Conservation (phyloP, 2,797 vertebrate genomes). For the Leptatherina wallacei region DNA sequence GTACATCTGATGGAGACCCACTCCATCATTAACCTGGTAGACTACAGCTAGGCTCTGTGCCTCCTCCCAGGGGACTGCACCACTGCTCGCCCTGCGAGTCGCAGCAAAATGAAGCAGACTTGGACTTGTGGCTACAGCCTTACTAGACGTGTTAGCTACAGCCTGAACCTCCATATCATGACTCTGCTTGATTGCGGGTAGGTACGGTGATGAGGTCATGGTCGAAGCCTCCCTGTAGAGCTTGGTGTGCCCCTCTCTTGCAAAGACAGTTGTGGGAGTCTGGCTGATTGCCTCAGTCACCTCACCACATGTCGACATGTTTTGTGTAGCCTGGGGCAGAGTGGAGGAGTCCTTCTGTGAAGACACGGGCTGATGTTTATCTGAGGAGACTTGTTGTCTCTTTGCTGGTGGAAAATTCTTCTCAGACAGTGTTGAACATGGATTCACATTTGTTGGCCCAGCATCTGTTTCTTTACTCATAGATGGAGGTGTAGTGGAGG, state of each 20-base stretch:
- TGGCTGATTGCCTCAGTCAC: conserved; percentile 41
- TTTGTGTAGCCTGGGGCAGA: conserved; percentile 43
- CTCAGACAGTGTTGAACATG: conserved; percentile 28
- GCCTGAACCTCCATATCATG: conserved; percentile 94
- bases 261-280: conserved; percentile 45
- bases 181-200: conserved; percentile 63
- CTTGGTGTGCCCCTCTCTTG: conserved; percentile 63
- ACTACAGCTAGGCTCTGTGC: conserved; percentile 84
- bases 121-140: conserved; percentile 92
- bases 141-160: conserved; percentile 86
- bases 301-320: conserved; percentile 34
- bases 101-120: conserved; percentile 84
- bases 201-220: conserved; percentile 85
- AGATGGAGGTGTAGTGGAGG: conserved; percentile 22
- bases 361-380: conserved; percentile 53
- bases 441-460: conserved; percentile 27
- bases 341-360: conserved; percentile 46
- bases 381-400: conserved; percentile 47
- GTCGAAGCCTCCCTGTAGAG: conserved; percentile 89
- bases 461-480: conserved; percentile 32
- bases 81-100: conserved; percentile 63
- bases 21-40: conserved; percentile 64
- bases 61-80: conserved; percentile 65
- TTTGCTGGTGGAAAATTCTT: conserved; percentile 46
- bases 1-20: conserved; percentile 57